A percentile compares a stretch with the other conserved stretches of the same genome.
Conservation (phyloP, 2,113 vertebrate species). For the Ursus arctos region DNA sequence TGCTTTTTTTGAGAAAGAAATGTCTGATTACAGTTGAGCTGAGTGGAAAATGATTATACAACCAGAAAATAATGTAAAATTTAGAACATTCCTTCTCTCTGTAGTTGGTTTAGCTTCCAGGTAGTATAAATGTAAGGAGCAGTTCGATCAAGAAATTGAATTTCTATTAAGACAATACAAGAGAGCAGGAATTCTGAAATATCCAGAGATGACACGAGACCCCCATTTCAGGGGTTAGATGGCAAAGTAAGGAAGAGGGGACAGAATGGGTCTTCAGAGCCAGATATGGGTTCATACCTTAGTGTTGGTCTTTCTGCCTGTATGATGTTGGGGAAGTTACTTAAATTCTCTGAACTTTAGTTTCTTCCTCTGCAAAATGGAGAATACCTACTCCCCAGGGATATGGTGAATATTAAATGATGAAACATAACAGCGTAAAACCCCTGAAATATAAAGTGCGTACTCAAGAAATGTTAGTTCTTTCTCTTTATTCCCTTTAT, state of each 20-base stretch:
- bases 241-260: background rate
- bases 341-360: conserved; percentile 24
- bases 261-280: background rate
- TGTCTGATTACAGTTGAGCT: background rate
- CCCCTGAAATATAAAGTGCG: background rate
- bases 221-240: background rate
- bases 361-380: conserved; percentile 6
- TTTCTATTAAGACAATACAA: background rate
- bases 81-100: background rate
- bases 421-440: background rate
- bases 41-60: background rate
- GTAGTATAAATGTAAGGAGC: background rate
- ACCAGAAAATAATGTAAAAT: background rate
- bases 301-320: background rate
- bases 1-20: background rate
- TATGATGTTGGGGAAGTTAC: background rate
- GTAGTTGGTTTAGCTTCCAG: background rate
- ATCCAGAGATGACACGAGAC: background rate
- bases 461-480: background rate
- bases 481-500: background rate
- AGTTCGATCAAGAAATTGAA: background rate
- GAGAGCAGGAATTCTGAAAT: background rate
- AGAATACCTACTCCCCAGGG: background rate
- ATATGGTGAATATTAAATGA: background rate
- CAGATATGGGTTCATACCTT: background rate